Conservation (phyloP, 2,888 invertebrate genomes). For the Macrosiphum euphorbiae region DNA sequence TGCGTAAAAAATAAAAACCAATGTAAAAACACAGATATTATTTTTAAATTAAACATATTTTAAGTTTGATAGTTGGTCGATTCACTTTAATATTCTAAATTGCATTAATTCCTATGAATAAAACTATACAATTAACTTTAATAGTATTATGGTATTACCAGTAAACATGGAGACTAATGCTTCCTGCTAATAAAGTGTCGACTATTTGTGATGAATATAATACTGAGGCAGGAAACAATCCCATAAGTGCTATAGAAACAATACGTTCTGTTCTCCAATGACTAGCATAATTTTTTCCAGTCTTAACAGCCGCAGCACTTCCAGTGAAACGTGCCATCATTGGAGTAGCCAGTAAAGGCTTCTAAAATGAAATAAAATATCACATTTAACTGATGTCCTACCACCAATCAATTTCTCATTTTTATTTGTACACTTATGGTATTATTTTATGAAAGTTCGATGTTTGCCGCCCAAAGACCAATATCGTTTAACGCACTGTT, state of each 20-base stretch:
- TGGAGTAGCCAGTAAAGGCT: conserved; percentile 25
- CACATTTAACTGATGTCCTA: background rate
- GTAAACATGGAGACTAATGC: conserved; percentile 44
- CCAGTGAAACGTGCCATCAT: conserved; percentile 34
- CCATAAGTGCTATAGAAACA: conserved; percentile 53
- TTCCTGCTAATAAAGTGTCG: conserved; percentile 49
- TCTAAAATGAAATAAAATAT: conserved; percentile 18
- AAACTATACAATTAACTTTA: background rate
- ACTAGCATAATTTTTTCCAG: conserved; percentile 35
- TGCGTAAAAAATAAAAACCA: background rate
- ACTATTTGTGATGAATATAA: conserved; percentile 44
- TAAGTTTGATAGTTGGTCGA: background rate
- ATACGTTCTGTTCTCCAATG: conserved; percentile 49
- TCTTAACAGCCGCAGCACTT: conserved; percentile 16
- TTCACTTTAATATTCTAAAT: background rate
- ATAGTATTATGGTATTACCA: conserved; percentile 34
- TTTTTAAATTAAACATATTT: background rate
- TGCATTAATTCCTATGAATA: background rate
- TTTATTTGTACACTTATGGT: too few species aligned
- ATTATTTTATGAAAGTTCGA: too few species aligned
- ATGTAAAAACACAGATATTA: background rate
- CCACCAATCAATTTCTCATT: too few species aligned
- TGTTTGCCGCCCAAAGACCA: conserved; percentile 2
- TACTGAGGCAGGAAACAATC: conserved; percentile 52
- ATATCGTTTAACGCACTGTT: background rate